Base-by-base conservation (phyloP, 2,888 invertebrate genomes). In the Yponomeuta evonymella region DNA sequence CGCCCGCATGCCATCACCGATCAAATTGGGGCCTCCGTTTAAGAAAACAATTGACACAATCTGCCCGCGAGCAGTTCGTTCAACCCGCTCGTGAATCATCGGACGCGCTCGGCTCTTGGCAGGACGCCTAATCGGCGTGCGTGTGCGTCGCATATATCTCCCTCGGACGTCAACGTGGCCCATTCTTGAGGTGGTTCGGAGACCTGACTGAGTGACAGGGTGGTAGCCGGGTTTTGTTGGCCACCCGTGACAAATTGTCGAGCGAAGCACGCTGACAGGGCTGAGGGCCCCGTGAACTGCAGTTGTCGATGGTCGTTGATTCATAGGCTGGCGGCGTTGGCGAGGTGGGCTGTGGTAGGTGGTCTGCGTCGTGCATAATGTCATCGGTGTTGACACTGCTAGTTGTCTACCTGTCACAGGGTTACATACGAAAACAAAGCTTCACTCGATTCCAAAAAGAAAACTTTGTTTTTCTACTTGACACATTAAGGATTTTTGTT, bases 1-100 rank as follows among this genome's bases (percentile, higher is more conserved):
- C 86, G 82, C 88, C 88, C 89, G 89, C 89, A 88, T 89, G 84
- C 80, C 64, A 23, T 67, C 65, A 29, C 69, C 48, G 70, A 70
- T 70, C 70, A 70, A 70, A 70, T 70, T 70, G 70, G 63, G 70
- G 58, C 48, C 67, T 82, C 83, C 85, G 84, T 88, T 87, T 85
- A 86, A 86, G 88, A 90, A 89, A 90, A 90, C 90, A 89, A 90
- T 90, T 89, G 90, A 83, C 83, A 83, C 83, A 80, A 82, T 80
- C 78, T 70, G 81, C 79, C 81, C 80, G 78, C 77, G 76, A 76
- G 70, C 23, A 76, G 81, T 81, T 81, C 80, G 81, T 83, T 90
- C 88, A 88, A 84, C 89, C 81, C 88, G 85, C 84, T 85, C 84
- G 86, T 88, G 89, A 87, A 86, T 87, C 88, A 88, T 86, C 83